Evolutionary conservation across 1,140 invertebrate genomes (phyloP).

Genomic region (Anoplophora glabripennis): DNA sequence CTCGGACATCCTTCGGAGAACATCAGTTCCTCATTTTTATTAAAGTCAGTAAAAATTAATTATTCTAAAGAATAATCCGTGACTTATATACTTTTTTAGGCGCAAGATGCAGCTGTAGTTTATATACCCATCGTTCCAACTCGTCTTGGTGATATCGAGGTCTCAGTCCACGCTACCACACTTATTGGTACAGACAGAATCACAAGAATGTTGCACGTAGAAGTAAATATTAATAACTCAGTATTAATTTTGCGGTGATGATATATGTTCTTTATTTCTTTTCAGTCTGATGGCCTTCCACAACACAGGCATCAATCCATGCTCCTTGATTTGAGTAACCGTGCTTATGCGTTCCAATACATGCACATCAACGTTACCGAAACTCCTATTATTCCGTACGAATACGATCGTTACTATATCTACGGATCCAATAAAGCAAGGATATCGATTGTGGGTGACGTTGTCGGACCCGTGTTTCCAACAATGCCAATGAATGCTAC

Average conservation of each 20-base stretch:
- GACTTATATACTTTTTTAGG: conserved; percentile 40
- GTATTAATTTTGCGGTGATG: neutral
- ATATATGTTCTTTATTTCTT: conserved; percentile 5
- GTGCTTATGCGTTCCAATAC: conserved; percentile 89
- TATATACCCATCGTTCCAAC: conserved; percentile 89
- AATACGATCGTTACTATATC: conserved; percentile 88
- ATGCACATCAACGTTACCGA: conserved; percentile 94
- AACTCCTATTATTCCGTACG: conserved; percentile 85
- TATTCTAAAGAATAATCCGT: neutral
- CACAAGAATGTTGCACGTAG: conserved; percentile 70
- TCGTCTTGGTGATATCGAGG: conserved; percentile 72
- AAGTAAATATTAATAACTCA: conserved; percentile 52
- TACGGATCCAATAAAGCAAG: conserved; percentile 86
- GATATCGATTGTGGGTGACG: conserved; percentile 89
- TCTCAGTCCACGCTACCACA: conserved; percentile 80
- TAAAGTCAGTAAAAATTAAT: conserved; percentile 24
- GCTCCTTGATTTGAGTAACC: conserved; percentile 86
- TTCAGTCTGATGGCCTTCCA: conserved; percentile 83
- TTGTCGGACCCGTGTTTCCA: conserved; percentile 91
- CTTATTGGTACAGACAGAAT: conserved; percentile 79
- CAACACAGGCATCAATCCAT: conserved; percentile 91
- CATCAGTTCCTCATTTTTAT: conserved; percentile 94
- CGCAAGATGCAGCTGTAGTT: conserved; percentile 76
- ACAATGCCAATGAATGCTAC: conserved; percentile 88
- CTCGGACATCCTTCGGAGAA: conserved; percentile 83